Evolutionary conservation across 2,113 vertebrate species (phyloP).

Genomic region (Pongo pygmaeus): DNA sequence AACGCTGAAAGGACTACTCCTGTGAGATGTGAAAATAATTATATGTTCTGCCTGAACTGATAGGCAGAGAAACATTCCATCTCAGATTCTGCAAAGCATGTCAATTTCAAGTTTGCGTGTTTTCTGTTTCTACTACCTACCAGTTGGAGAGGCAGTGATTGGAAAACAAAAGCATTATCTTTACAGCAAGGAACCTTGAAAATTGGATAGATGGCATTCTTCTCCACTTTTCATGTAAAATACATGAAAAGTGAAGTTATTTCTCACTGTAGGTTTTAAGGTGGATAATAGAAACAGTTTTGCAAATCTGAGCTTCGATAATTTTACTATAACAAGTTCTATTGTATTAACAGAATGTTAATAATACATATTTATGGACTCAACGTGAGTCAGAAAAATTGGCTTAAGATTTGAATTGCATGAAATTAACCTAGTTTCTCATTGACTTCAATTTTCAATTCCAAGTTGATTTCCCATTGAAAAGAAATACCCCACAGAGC

Average conservation of each 20-base stretch:
- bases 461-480: conserved; percentile 1
- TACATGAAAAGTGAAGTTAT: conserved; percentile 48
- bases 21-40: conserved; percentile 82
- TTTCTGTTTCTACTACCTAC: conserved; percentile 72
- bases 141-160: conserved; percentile 63
- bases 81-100: conserved; percentile 62
- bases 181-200: conserved; percentile 64
- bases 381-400: conserved; percentile 39
- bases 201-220: conserved; percentile 68
- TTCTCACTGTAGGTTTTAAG: not conserved
- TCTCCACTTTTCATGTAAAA: conserved; percentile 43
- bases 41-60: conserved; percentile 77
- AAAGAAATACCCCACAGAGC: not conserved
- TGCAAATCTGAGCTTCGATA: conserved; percentile 21
- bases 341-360: conserved; percentile 32
- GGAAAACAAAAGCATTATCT: conserved; percentile 74
- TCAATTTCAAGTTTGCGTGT: conserved; percentile 75
- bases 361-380: conserved; percentile 55
- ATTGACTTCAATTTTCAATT: conserved; percentile 36
- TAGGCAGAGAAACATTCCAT: conserved; percentile 72
- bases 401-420: not conserved
- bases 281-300: conserved; percentile 30
- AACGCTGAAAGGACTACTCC: conserved; percentile 64
- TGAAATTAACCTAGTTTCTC: conserved; percentile 50
- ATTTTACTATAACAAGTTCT: not conserved